phyloP scores from a whole-genome alignment of 2,888 invertebrate species.

The Agrilus biguttatus region DNA sequence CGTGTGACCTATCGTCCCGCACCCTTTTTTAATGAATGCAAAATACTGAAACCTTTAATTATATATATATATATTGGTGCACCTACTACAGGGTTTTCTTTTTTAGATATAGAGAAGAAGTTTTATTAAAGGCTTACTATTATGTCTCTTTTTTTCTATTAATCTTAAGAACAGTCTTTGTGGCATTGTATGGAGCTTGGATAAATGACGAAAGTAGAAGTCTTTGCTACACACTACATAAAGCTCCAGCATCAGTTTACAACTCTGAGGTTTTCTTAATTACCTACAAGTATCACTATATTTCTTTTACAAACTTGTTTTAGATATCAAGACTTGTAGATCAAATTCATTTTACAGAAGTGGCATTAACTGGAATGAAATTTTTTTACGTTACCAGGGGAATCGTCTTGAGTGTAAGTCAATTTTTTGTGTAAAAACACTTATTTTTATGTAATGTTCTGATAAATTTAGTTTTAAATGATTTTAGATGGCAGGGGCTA shows the following conservation, averaged over 20 bases:
- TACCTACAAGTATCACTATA: background rate
- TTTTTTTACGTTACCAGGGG: conserved; percentile 25
- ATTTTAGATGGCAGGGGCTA: conserved; percentile 35
- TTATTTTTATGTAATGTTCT: background rate
- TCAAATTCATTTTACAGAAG: conserved; percentile 23
- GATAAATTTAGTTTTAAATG: too few relatives aligned
- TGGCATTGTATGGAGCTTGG: conserved; percentile 23
- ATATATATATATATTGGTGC: too few relatives aligned
- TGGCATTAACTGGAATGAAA: conserved; percentile 24
- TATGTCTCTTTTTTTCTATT: conserved; percentile 23
- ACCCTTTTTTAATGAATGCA: too few relatives aligned
- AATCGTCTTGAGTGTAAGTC: conserved; percentile 25
- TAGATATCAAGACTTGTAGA: conserved; percentile 23
- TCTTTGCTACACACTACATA: conserved; percentile 36
- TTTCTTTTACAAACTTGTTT: conserved; percentile 13
- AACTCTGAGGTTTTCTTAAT: conserved; percentile 22
- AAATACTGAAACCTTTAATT: too few relatives aligned
- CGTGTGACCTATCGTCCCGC: too few relatives aligned
- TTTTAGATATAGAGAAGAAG: too few relatives aligned
- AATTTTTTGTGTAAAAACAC: background rate
- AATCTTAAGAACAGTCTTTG: conserved; percentile 18
- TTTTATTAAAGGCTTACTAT: too few relatives aligned
- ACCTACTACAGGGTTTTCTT: too few relatives aligned
- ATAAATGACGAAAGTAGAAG: conserved; percentile 23
- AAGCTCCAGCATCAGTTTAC: conserved; percentile 47